Conservation (phyloP, 2,888 invertebrate genomes). For the Nebria salina region DNA sequence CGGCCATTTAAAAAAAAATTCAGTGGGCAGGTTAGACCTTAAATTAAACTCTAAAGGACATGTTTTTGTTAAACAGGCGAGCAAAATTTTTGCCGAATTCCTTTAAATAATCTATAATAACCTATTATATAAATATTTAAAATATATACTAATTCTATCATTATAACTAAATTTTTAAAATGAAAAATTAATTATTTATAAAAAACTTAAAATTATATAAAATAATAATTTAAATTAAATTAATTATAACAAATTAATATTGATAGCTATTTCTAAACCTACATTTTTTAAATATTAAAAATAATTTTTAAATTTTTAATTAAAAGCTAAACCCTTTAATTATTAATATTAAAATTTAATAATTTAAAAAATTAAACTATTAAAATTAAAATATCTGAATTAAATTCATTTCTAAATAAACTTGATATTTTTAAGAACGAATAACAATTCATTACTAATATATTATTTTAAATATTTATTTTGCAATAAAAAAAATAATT, state of each 20-base stretch:
- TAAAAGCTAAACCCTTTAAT: slow-evolving; percentile 71
- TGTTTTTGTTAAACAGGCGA: slow-evolving; percentile 84
- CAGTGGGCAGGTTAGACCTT: slow-evolving; percentile 75
- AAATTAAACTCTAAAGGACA: slow-evolving; percentile 57
- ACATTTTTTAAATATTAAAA: slow-evolving; percentile 62
- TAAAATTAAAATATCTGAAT: slow-evolving; percentile 59
- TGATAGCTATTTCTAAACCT: slow-evolving; percentile 69
- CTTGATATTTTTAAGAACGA: slow-evolving; percentile 75
- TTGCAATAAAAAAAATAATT: slow-evolving; percentile 67
- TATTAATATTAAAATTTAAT: slow-evolving; percentile 62
- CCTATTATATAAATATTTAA: slow-evolving; percentile 49
- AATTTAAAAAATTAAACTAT: slow-evolving; percentile 55
- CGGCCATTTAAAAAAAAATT: slow-evolving; percentile 69
- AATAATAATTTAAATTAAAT: slow-evolving; percentile 64
- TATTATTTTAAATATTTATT: slow-evolving; percentile 69
- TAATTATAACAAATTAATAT: slow-evolving; percentile 62
- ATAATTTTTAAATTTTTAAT: slow-evolving; percentile 66
- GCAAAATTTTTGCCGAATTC: slow-evolving; percentile 73
- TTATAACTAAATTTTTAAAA: slow-evolving; percentile 63
- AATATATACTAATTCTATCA: slow-evolving; percentile 65
- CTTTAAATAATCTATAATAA: slow-evolving; percentile 65
- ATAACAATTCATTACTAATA: slow-evolving; percentile 73
- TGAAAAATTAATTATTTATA: slow-evolving; percentile 62
- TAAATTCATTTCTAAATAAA: slow-evolving; percentile 73
- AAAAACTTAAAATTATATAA: slow-evolving; percentile 61